A percentile compares a stretch with the other conserved stretches of the same genome.
Evolutionary conservation across 2,113 vertebrate species (phyloP).

Genomic region (Petromus typicus): DNA sequence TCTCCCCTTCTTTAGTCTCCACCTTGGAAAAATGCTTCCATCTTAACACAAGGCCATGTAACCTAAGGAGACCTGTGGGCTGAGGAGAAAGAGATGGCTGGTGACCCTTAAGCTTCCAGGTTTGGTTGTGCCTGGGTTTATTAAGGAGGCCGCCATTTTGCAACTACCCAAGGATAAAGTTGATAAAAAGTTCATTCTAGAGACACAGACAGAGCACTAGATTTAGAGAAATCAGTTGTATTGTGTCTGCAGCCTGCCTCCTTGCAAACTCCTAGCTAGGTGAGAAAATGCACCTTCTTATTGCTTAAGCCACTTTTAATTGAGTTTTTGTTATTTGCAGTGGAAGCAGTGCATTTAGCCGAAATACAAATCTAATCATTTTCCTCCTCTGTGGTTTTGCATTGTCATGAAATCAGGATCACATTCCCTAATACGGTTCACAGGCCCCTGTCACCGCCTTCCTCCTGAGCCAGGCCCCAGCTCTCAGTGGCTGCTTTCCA

Average conservation of each 20-base stretch:
- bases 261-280: neutral
- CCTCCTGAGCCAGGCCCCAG: neutral
- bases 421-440: neutral
- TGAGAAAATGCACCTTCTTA: neutral
- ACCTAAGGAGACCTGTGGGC: neutral
- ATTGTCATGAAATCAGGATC: neutral
- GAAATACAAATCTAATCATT: constrained; percentile 24
- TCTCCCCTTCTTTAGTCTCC: neutral
- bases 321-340: neutral
- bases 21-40: neutral
- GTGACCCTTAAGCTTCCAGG: neutral
- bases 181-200: neutral
- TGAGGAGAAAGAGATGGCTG: too few relatives aligned
- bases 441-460: neutral
- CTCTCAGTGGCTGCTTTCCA: neutral
- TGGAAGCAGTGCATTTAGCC: neutral
- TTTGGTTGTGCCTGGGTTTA: neutral
- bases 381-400: constrained; percentile 44
- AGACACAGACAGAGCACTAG: neutral
- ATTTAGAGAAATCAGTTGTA: neutral
- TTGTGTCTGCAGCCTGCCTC: neutral
- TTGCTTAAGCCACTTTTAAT: neutral
- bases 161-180: neutral
- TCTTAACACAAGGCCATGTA: neutral
- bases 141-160: neutral